Base-by-base conservation (phyloP, 2,113 vertebrate species). In the Miniopterus natalensis region DNA sequence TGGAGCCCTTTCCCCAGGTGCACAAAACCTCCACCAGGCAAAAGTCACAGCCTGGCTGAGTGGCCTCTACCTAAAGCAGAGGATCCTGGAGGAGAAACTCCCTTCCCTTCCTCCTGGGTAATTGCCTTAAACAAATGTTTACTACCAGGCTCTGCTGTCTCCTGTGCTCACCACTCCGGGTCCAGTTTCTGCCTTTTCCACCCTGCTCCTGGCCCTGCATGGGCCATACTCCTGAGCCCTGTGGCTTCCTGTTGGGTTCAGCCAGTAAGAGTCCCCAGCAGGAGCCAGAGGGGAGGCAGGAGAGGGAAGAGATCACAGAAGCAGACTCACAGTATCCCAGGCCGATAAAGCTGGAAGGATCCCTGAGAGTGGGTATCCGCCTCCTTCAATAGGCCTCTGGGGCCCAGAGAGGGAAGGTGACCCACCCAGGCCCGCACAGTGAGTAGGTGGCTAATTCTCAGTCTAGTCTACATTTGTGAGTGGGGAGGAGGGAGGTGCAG, bases 221-320 rank as follows among this genome's bases (percentile, higher is more conserved):
- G 2, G 49, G 14, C 18, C 42, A 42, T 27, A 21, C 8, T 6
- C 51, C 63, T 3, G 25, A 8, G 23, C 29, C 49, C 49, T 57
- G 45, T 0, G 5, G 61, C 40, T 84, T 49, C 84, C 51, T 70
- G 2, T 5, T 14, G 74, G 80, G 17, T 66, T 25, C 1, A 0
- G 42, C 57, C 66, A 12, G 0, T 0, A 0, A 61, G 71, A 57
- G 71, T 20, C 14, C 1, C n/a, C 9, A 1, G 23, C 1, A 2
- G 74, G 53, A 59, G 15, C 63, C 8, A 1, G 17, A 45, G 15
- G 15, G 29, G 29, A 70, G 66, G 66, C 51, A n/a, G 49, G 13
- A 47, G 27, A 85, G 73, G 13, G 20, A 45, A 1, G 23, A 29
- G 40, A 29, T 29, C 8, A 5, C 63, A 36, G 70, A 51, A 18